Base-by-base conservation (phyloP, 2,797 vertebrate genomes). In the Hypotaenidia philippensis region DNA sequence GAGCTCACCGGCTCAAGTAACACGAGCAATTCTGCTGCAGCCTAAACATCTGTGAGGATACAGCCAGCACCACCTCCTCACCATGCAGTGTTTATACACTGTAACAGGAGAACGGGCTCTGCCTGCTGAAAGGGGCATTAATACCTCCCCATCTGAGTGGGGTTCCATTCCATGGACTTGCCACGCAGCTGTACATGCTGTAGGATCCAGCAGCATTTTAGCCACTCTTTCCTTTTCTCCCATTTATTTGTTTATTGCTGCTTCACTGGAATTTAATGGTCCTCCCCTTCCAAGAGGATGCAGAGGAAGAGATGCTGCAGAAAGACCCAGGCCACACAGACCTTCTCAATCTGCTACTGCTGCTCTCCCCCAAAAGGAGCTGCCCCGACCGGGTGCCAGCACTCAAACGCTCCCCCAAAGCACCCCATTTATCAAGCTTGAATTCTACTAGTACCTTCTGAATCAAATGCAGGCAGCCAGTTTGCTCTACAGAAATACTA, bases 171-270 rank as follows among this genome's bases (percentile, higher is more conserved):
- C 0, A 0, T 25, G 57, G 25, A 23, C 21, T 25, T 19, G 12
- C 9, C 29, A 1, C 0, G 7, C 4, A 9, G 61, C 27, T 2
- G 68, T 7, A 38, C 8, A 5, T 11, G 1, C 32, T 38, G 34
- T 3, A 21, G 9, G 41, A 31, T 16, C 41, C 7, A 1, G 1
- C 5, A 55, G 20, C 27, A 19, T 36, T 66, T 66, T 2, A 52
- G 59, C 55, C 16, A 13, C 19, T 34, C 15, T 13, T 63, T 13
- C 55, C n/a, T 31, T 10, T 34, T 57, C 88, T 47, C 75, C 34
- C 32, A 20, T 2, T 44, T 16, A 6, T 40, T 40, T 15, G 40
- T 9, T 26, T 23, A 20, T 56, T 20, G 41, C 64, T 63, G 70
- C 40, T 66, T 53, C 34, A 9, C 5, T 11, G 44, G 38, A 45